Percentiles rank a stretch among this genome's conserved stretches.
Evolutionary conservation across 2,797 vertebrate species (phyloP).

Genomic region (Malacoraja senta): DNA sequence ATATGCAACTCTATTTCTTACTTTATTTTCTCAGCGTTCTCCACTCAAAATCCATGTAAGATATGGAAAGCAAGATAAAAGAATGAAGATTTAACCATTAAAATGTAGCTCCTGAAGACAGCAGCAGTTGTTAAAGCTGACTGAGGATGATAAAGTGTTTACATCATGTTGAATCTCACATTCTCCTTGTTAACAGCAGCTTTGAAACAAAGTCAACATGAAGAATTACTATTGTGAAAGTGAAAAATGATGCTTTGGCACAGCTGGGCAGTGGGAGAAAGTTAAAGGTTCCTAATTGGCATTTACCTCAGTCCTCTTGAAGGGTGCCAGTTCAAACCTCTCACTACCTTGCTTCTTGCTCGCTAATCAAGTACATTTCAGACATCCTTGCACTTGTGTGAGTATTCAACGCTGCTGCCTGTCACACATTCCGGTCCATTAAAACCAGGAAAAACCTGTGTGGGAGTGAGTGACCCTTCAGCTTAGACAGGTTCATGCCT

Average conservation of each 20-base stretch:
- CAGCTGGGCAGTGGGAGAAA: not conserved
- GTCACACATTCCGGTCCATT: too few species aligned
- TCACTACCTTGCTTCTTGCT: not conserved
- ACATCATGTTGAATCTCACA: not conserved
- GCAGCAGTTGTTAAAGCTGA: not conserved
- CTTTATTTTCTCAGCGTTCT: not conserved
- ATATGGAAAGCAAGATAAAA: not conserved
- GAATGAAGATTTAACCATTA: not conserved
- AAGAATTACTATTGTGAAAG: not conserved
- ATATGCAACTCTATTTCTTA: not conserved
- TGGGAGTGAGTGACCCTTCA: too few species aligned
- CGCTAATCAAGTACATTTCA: not conserved
- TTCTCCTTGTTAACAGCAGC: not conserved
- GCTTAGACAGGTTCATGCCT: too few species aligned
- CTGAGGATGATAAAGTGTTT: not conserved
- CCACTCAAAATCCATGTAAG: not conserved
- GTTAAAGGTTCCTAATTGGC: not conserved
- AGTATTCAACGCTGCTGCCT: too few species aligned
- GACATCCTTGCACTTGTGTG: not conserved
- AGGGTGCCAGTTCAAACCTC: not conserved
- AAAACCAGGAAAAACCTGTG: too few species aligned
- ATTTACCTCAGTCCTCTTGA: not conserved
- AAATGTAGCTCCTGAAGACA: not conserved
- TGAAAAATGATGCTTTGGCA: not conserved
- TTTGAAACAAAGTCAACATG: not conserved